phyloP scores from a whole-genome alignment of 2,888 invertebrate genomes.

The Drosophila lacicola region DNA sequence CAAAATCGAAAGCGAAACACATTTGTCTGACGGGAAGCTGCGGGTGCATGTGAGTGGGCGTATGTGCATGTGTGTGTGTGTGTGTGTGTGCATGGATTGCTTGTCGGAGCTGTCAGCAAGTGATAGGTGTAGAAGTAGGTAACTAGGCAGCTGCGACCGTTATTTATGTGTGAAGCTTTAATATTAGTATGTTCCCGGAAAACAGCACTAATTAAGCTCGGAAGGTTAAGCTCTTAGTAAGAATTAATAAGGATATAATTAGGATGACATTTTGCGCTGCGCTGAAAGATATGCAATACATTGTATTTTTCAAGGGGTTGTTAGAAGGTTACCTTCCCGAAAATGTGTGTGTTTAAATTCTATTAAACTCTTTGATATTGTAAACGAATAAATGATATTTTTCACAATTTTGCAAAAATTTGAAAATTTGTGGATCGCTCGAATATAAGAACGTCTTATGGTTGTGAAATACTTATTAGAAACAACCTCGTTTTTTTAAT shows the following conservation, averaged over 20 bases:
- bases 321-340: too few species aligned
- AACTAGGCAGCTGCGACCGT: slow-evolving; percentile 39
- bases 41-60: slow-evolving; percentile 7
- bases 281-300: slow-evolving; percentile 18
- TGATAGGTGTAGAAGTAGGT: slow-evolving; percentile 44
- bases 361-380: too few species aligned
- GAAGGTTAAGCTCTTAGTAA: not conserved
- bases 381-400: too few species aligned
- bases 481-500: too few species aligned
- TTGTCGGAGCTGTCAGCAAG: slow-evolving; percentile 17
- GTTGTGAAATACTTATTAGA: too few species aligned
- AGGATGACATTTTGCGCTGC: not conserved
- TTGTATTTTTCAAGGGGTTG: too few species aligned
- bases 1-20: slow-evolving; percentile 79
- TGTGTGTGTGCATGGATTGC: slow-evolving; percentile 5
- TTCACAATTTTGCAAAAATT: too few species aligned
- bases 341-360: too few species aligned
- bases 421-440: too few species aligned
- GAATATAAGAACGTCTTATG: too few species aligned
- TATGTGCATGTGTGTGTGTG: slow-evolving; percentile 5
- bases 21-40: slow-evolving; percentile 35
- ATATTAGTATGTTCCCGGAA: not conserved
- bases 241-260: too few species aligned
- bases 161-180: slow-evolving; percentile 29
- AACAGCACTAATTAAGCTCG: not conserved